Conservation (phyloP, 2,888 invertebrate genomes). For the Eupithecia exiguata region DNA sequence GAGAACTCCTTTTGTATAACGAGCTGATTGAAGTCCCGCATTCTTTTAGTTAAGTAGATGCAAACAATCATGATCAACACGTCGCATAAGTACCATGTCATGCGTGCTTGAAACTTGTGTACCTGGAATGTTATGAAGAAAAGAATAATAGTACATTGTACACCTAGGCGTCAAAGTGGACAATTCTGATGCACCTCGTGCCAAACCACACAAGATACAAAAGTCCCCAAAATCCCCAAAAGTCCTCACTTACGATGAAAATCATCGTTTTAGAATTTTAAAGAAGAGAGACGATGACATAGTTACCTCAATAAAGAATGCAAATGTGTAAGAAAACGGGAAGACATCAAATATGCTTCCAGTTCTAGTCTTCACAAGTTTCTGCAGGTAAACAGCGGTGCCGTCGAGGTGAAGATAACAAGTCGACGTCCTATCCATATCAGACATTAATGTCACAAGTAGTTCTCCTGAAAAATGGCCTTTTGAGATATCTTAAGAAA, state of each 20-base stretch:
- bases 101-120: constrained; percentile 7
- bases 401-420: background rate
- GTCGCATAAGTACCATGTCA: constrained; percentile 8
- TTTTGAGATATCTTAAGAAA: background rate
- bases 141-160: background rate
- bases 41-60: constrained; percentile 3
- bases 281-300: background rate
- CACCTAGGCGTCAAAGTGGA: no score
- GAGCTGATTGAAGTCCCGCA: background rate
- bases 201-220: no score
- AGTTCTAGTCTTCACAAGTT: background rate
- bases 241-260: no score
- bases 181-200: no score
- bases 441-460: background rate
- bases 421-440: background rate
- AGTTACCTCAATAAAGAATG: constrained; percentile 1
- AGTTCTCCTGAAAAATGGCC: background rate
- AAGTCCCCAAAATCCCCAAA: no score
- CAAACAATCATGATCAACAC: constrained; percentile 3
- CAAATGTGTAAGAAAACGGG: background rate
- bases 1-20: constrained; percentile 3
- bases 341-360: background rate
- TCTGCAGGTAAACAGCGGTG: background rate
- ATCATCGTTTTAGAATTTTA: no score
- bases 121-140: background rate